Evolutionary conservation across 2,113 vertebrate species (phyloP).

Genomic region (Scortum barcoo): DNA sequence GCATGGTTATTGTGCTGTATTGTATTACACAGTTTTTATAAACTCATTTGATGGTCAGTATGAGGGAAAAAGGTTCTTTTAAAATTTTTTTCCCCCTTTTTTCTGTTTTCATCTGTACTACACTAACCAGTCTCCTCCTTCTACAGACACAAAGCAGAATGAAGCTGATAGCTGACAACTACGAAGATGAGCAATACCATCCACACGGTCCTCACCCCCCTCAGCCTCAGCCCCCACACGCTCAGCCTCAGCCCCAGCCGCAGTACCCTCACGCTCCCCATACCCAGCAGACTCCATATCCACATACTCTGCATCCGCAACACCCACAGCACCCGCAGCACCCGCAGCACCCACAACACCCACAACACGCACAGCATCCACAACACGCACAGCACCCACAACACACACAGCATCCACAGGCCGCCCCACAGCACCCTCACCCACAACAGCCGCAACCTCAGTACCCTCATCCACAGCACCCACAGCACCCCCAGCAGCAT

Average conservation of each 20-base stretch:
- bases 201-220: conserved; percentile 91
- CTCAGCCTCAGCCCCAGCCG: conserved; percentile 88
- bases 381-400: conserved; percentile 64
- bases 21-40: background rate
- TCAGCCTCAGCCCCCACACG: conserved; percentile 88
- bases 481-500: conserved; percentile 56
- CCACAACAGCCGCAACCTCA: conserved; percentile 69
- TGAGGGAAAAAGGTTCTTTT: background rate
- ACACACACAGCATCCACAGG: conserved; percentile 61
- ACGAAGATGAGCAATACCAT: conserved; percentile 96
- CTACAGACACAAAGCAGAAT: conserved; percentile 98
- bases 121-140: conserved; percentile 46
- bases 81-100: background rate
- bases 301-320: conserved; percentile 68
- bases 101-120: background rate
- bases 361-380: conserved; percentile 52
- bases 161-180: conserved; percentile 98
- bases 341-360: conserved; percentile 33
- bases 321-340: conserved; percentile 62
- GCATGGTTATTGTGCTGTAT: background rate
- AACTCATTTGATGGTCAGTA: background rate
- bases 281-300: conserved; percentile 82
- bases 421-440: conserved; percentile 57
- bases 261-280: conserved; percentile 87
- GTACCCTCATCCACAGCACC: conserved; percentile 62